phyloP scores from a whole-genome alignment of 1,140 invertebrate species.

The Littorina saxatilis region DNA sequence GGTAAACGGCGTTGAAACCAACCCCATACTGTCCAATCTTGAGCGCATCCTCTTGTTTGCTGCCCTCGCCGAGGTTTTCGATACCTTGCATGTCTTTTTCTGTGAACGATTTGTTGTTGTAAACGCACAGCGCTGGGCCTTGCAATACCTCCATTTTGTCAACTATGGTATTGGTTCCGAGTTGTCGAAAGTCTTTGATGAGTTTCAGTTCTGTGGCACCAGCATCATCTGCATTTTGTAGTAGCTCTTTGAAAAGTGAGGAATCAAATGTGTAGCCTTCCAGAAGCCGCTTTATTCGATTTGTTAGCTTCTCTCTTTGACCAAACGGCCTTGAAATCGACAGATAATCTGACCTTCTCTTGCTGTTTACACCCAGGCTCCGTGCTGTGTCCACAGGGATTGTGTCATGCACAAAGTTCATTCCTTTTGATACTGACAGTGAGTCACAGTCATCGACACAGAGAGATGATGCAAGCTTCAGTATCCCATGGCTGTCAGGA shows the following conservation, averaged over 20 bases:
- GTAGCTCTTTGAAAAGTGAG: slow-evolving; percentile 65
- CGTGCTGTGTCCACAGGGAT: slow-evolving; percentile 48
- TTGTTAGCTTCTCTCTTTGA: slow-evolving; percentile 67
- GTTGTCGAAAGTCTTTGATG: slow-evolving; percentile 61
- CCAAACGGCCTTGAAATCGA: slow-evolving; percentile 55
- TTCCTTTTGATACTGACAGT: slow-evolving; percentile 26
- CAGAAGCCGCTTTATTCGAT: slow-evolving; percentile 64
- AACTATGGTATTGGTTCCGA: slow-evolving; percentile 53
- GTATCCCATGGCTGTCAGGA: slow-evolving; percentile 44
- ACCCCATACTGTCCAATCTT: slow-evolving; percentile 70
- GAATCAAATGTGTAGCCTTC: slow-evolving; percentile 64
- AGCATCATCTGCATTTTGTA: slow-evolving; percentile 77
- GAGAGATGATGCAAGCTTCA: slow-evolving; percentile 32
- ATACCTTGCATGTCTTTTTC: slow-evolving; percentile 68
- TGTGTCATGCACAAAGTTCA: slow-evolving; percentile 47
- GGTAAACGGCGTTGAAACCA: slow-evolving; percentile 73
- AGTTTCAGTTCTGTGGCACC: slow-evolving; percentile 69
- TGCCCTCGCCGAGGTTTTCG: slow-evolving; percentile 65
- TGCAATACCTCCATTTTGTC: slow-evolving; percentile 56
- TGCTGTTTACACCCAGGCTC: slow-evolving; percentile 56
- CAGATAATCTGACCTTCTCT: slow-evolving; percentile 42
- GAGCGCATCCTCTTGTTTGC: slow-evolving; percentile 57
- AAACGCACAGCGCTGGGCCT: slow-evolving; percentile 69
- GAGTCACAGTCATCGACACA: slow-evolving; percentile 54
- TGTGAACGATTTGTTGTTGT: slow-evolving; percentile 68